A percentile compares a stretch with the other conserved stretches of the same genome.
Evolutionary conservation across 1,140 invertebrate species (phyloP).

Genomic region (Hermetia illucens): DNA sequence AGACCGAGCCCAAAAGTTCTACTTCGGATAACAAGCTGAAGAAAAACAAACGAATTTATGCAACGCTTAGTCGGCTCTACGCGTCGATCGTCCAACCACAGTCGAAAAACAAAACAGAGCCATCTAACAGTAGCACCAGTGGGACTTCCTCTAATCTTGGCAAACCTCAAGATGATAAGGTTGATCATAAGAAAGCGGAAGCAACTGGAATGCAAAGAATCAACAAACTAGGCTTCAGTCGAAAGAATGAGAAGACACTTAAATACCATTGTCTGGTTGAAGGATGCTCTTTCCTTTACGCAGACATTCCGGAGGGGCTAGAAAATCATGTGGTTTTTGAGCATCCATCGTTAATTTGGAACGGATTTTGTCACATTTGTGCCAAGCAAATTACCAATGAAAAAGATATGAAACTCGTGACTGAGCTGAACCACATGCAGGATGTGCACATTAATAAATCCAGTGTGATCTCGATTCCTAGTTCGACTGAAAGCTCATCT

Average conservation of each 20-base stretch:
- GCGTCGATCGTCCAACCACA: not conserved
- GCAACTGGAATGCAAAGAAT: constrained; percentile 4
- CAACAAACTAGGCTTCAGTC: constrained; percentile 6
- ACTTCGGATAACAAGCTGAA: not conserved
- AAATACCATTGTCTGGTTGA: constrained; percentile 13
- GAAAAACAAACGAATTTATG: not conserved
- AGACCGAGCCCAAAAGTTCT: not conserved
- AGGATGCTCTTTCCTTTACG: constrained; percentile 15
- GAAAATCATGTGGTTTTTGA: constrained; percentile 15
- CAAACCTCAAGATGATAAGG: too few relatives aligned
- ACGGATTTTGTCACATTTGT: constrained; percentile 14
- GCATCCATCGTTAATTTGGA: constrained; percentile 14
- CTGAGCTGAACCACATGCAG: constrained; percentile 9
- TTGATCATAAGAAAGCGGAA: too few relatives aligned
- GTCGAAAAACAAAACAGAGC: not conserved
- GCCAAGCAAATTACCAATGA: not conserved
- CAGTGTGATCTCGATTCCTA: too few relatives aligned
- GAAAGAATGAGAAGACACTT: not conserved
- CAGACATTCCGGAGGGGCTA: constrained; percentile 15
- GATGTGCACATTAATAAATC: constrained; percentile 5
- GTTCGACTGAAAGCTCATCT: too few relatives aligned
- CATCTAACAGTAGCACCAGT: not conserved
- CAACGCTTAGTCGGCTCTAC: not conserved
- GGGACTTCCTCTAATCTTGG: too few relatives aligned
- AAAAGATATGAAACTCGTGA: not conserved